phyloP scores from a whole-genome alignment of 2,113 vertebrate species.

The Mus pahari region DNA sequence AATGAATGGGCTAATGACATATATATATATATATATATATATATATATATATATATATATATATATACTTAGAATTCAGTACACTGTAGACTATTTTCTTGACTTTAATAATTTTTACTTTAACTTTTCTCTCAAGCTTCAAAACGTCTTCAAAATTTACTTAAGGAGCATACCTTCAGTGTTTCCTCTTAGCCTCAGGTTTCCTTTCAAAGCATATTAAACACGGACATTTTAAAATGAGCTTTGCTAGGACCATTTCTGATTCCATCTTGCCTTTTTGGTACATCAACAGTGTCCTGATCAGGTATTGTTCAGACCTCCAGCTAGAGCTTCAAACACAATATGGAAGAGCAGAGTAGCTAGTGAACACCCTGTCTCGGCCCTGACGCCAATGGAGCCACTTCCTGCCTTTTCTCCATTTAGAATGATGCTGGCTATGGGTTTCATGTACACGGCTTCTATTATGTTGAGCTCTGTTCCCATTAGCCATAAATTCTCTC shows the following conservation, averaged over 20 bases:
- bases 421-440: neutral
- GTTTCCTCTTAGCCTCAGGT: neutral
- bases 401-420: neutral
- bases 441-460: neutral
- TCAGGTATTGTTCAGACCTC: neutral
- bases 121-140: neutral
- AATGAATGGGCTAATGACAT: neutral
- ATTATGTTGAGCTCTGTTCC: neutral
- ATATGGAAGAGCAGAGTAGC: neutral
- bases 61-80: constrained; percentile 6
- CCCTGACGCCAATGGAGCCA: neutral
- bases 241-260: neutral
- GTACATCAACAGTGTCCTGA: too few species aligned
- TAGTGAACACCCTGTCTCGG: neutral
- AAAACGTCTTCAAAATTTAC: neutral
- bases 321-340: neutral
- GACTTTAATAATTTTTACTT: constrained; percentile 48
- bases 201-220: neutral
- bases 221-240: neutral
- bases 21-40: neutral
- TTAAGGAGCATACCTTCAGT: neutral
- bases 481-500: neutral
- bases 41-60: neutral
- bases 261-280: neutral
- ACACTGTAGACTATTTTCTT: neutral